Percentiles rank a stretch among this genome's conserved stretches.
These are phyloP conservation scores for Polydesmus complanatus DNA, from an alignment of 2,888 invertebrate genomes.

Conservation along the genomic window DNA sequence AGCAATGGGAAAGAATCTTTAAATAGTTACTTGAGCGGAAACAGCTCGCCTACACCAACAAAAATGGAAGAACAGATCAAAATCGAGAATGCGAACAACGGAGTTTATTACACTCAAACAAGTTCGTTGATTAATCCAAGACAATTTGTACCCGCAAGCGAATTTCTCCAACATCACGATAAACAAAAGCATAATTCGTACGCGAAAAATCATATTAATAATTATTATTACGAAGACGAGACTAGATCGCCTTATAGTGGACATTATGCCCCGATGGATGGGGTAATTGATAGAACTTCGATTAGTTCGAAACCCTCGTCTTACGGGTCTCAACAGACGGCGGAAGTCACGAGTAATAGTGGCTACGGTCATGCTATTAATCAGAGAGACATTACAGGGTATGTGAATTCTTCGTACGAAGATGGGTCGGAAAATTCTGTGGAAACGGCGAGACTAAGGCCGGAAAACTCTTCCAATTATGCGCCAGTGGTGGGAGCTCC, in stretches of 20 bases:
- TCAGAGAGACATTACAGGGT: conserved; percentile 4
- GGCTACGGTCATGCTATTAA: conserved; percentile 8
- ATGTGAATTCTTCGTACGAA: conserved; percentile 14
- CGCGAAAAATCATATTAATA: background rate
- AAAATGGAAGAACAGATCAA: background rate
- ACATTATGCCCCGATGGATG: conserved; percentile 12
- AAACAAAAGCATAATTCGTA: conserved; percentile 23
- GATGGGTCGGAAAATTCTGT: conserved; percentile 14
- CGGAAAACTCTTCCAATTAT: background rate
- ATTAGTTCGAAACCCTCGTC: conserved; percentile 11
- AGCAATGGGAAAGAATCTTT: conserved; percentile 1
- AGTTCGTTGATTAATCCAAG: conserved; percentile 35
- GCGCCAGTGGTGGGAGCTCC: conserved; percentile 3
- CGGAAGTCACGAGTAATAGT: conserved; percentile 4
- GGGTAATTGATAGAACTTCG: conserved; percentile 8
- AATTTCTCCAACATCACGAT: conserved; percentile 45
- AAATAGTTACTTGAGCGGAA: background rate
- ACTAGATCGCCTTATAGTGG: background rate
- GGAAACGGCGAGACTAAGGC: conserved; percentile 13
- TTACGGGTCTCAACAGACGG: conserved; percentile 11
- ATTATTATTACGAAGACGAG: conserved; percentile 11
- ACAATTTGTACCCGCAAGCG: conserved; percentile 44
- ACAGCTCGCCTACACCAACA: background rate
- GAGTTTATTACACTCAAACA: conserved; percentile 8
- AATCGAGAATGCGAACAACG: background rate